Evolutionary conservation across 2,113 vertebrate genomes (phyloP), one percentile per base, ranked within the genome.

Genomic region (Phrynosoma blainvillii): DNA sequence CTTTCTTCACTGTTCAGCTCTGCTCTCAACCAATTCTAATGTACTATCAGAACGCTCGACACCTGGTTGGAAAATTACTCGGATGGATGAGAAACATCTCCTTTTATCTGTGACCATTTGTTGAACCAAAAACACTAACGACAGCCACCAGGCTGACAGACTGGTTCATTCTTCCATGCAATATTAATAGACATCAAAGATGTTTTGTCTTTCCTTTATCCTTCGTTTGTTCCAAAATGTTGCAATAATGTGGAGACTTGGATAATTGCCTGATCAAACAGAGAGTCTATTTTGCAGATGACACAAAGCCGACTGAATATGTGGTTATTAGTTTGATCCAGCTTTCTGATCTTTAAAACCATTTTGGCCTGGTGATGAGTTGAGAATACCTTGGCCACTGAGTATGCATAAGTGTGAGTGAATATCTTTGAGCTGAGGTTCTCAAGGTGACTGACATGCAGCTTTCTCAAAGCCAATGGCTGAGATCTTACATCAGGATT

Each of bases 181-280:
- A 84, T 84, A 14, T 10, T 20, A 68, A 56, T 40, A 74, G 71
- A 88, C 78, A 70, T 5, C 14, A 83, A 82, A 73, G 79, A 74
- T 85, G 52, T 83, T 23, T n/a, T 30, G 62, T 32, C 8, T 65
- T 59, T 23, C 76, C 71, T 89, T 79, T 79, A 79, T 89, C 82
- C 68, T 47, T 73, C 36, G 5, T 87, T 80, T 56, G 32, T 62
- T 79, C 36, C 76, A 30, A 62, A 84, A 84, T 79, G 65, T 84
- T 18, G 27, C 25, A 71, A 47, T 66, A 62, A 52, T 21, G 14
- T 36, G 25, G 66, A 79, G n/a, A 59, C 82, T 68, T 18, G 2
- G 52, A 21, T 84, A 84, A 89, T 88, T 79, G 30, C 16, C 32
- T 54, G 13, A 2, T 52, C 82, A 79, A 79, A 62, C 52, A 79